These are phyloP conservation scores for Delia radicum DNA, from an alignment of 1,140 invertebrate species.

Conservation along the genomic window DNA sequence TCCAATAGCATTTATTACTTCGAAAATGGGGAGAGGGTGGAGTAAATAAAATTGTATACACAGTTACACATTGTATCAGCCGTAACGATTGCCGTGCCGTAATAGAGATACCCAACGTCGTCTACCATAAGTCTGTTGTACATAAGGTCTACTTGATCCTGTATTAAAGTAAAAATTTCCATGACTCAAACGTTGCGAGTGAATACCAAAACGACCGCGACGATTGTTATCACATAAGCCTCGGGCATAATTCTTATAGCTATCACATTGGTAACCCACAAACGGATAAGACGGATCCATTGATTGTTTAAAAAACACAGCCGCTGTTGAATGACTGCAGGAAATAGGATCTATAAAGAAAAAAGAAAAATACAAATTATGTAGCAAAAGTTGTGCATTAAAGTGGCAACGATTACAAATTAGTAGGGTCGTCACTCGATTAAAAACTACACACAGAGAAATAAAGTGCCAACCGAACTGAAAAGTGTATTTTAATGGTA, in stretches of 20 bases:
- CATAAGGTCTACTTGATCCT: conserved; percentile 40
- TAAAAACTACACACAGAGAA: too few relatives aligned
- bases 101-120: background rate
- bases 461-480: too few relatives aligned
- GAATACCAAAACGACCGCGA: conserved; percentile 47
- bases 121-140: conserved; percentile 26
- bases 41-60: background rate
- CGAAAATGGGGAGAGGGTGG: background rate
- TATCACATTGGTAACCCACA: conserved; percentile 61
- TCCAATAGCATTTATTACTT: background rate
- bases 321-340: conserved; percentile 72
- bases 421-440: too few relatives aligned
- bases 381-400: background rate
- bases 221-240: conserved; percentile 48
- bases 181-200: conserved; percentile 37
- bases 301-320: conserved; percentile 69
- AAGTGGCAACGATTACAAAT: too few relatives aligned
- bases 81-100: background rate
- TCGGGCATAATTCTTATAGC: conserved; percentile 61
- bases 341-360: conserved; percentile 59
- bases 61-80: background rate
- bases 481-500: too few relatives aligned
- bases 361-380: background rate
- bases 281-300: conserved; percentile 63
- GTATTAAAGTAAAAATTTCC: conserved; percentile 49